Evolutionary conservation across 2,797 vertebrate species (phyloP), one percentile per base, ranked within the genome.

Genomic region (Morelia viridis): DNA sequence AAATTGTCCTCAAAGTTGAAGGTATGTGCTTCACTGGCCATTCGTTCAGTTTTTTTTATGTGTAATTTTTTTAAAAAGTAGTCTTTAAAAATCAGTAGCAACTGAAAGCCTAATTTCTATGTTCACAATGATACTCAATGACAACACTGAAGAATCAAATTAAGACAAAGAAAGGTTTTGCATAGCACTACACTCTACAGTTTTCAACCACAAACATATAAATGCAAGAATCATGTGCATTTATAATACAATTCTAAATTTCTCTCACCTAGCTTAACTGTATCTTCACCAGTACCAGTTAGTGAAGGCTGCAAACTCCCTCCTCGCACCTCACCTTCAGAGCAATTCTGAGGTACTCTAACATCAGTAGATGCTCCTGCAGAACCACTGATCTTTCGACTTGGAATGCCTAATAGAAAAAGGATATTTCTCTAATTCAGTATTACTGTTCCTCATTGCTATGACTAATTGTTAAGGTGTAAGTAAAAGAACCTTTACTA

Each of bases 371-470:
- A 96, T 24, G 95, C 95, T 41, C 97, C 96, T n/a, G 96, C 57
- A 50, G 97, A 83, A 28, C 95, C 96, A 91, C 95, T 98, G n/a
- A 97, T 97, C 96, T 98, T 99, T 62, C 98, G 98, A 83, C 96
- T 98, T n/a, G 99, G 99, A 95, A 99, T 98, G 89, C 98, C 99
- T 99, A 89, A 65, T 26, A 11, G 17, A 64, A 94, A 94, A n/a
- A 50, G 26, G 8, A 76, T 15, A 1, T 8, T 91, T 94, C 3
- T 26, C 26, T 46, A 57, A 87, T 57, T 46, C 24, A 2, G 5
- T 58, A 60, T 71, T 76, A 89, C 4, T 85, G 17, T 26, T 26
- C 41, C 85, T 28, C n/a, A 57, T n/a, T 53, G 13, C 31, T 3
- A 60, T 87, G 58, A 9, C 53, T 86, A n/a, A 85, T 19, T 58